phyloP scores from a whole-genome alignment of 2,797 vertebrate genomes.

The Decapterus maruadsi region DNA sequence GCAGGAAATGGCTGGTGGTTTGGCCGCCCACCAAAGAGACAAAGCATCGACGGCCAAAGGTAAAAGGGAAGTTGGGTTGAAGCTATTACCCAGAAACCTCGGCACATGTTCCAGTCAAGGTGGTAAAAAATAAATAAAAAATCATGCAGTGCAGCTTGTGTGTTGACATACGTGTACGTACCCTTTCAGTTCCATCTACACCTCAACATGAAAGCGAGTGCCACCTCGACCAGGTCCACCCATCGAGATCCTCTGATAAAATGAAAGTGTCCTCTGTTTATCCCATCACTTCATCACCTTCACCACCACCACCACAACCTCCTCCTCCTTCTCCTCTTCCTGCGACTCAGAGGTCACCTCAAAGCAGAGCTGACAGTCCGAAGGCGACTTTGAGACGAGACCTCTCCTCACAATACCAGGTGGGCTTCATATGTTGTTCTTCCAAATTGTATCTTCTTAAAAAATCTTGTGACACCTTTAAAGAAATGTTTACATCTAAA shows the following conservation, averaged over 20 bases:
- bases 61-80: constrained; percentile 39
- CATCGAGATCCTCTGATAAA: not conserved
- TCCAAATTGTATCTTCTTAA: too few species aligned
- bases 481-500: too few species aligned
- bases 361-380: not conserved
- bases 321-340: accelerated
- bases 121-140: not conserved
- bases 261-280: constrained; percentile 33
- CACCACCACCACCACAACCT: too few species aligned
- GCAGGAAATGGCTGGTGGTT: constrained; percentile 61
- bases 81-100: not conserved
- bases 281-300: constrained; percentile 14
- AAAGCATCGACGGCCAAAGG: constrained; percentile 25
- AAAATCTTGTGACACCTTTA: too few species aligned
- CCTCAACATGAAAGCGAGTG: accelerated
- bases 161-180: not conserved
- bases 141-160: not conserved
- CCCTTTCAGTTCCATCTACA: constrained; percentile 28
- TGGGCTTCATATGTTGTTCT: not conserved
- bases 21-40: not conserved
- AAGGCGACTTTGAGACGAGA: accelerated
- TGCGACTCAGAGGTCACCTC: not conserved
- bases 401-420: constrained; percentile 24
- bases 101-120: not conserved
- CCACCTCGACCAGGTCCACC: accelerated